These are phyloP conservation scores for Parascotia fuliginaria DNA, from an alignment of 2,888 invertebrate species.

Conservation along the genomic window DNA sequence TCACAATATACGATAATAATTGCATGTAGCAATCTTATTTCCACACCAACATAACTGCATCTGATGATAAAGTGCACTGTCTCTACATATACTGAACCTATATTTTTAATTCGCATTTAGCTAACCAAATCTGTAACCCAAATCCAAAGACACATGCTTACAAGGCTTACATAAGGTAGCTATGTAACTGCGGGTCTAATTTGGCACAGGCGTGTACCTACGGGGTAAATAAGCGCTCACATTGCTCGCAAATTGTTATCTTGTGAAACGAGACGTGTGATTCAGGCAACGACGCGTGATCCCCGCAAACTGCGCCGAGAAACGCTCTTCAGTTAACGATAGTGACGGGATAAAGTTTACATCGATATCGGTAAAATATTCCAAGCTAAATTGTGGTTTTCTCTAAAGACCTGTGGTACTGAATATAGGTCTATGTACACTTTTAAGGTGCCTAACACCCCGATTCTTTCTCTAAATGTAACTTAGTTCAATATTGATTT, in stretches of 20 bases:
- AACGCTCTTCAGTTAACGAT: conserved; percentile 73
- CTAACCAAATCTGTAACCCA: conserved; percentile 37
- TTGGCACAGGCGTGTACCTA: conserved; percentile 70
- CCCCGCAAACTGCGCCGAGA: conserved; percentile 66
- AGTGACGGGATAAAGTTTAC: conserved; percentile 58
- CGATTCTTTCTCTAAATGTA: too few relatives aligned
- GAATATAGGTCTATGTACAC: too few relatives aligned
- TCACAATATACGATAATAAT: too few relatives aligned
- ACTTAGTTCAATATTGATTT: too few relatives aligned
- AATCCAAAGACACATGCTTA: conserved; percentile 36
- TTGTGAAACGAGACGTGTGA: conserved; percentile 85
- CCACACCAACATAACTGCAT: too few relatives aligned
- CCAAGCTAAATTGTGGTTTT: not conserved
- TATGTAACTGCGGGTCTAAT: conserved; percentile 63
- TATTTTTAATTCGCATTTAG: conserved; percentile 6
- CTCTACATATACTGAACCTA: too few relatives aligned
- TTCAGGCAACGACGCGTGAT: conserved; percentile 83
- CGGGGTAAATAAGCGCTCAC: conserved; percentile 81
- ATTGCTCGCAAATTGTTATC: conserved; percentile 85
- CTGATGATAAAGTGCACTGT: too few relatives aligned
- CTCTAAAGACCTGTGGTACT: too few relatives aligned
- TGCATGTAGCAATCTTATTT: too few relatives aligned
- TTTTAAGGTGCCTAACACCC: too few relatives aligned
- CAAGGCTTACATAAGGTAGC: conserved; percentile 30
- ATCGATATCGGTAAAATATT: conserved; percentile 20